A percentile compares a stretch with the other conserved stretches of the same genome.
These are phyloP conservation scores for Aphaenogaster ashmeadi DNA, from an alignment of 1,140 invertebrate genomes.

Conservation along the genomic window DNA sequence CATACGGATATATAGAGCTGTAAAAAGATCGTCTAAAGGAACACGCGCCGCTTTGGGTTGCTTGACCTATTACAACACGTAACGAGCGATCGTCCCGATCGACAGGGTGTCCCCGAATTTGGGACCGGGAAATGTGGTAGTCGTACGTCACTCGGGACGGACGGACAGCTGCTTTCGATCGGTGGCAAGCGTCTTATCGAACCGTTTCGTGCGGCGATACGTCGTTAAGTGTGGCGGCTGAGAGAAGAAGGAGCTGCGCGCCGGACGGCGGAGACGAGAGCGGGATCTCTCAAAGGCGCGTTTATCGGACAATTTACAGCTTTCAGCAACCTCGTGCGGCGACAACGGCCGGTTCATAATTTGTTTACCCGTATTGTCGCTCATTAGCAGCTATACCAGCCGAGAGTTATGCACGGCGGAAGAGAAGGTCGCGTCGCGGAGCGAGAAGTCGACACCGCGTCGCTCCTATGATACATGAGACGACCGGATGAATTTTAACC, in stretches of 20 bases:
- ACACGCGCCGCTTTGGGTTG: neutral
- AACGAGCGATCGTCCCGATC: neutral
- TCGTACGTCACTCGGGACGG: neutral
- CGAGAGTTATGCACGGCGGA: constrained; percentile 18
- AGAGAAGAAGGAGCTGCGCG: neutral
- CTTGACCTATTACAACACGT: neutral
- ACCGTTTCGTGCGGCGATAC: constrained; percentile 30
- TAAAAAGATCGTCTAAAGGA: constrained; percentile 3
- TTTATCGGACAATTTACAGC: constrained; percentile 74
- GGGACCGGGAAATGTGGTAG: neutral
- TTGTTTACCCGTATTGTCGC: constrained; percentile 65
- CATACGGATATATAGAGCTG: neutral
- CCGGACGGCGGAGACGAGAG: neutral
- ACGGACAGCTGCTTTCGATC: neutral
- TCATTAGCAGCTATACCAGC: constrained; percentile 48
- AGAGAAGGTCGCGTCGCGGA: neutral
- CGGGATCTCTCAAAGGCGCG: constrained; percentile 44
- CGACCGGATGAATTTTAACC: constrained; percentile 24
- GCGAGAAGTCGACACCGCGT: constrained; percentile 27
- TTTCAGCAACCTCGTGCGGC: constrained; percentile 62
- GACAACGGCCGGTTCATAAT: constrained; percentile 59
- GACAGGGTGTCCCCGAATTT: neutral
- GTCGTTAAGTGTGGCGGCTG: neutral
- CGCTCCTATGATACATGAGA: neutral
- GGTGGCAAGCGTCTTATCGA: constrained; percentile 55